phyloP scores from a whole-genome alignment of 2,797 vertebrate genomes.

The Tarsius wallacei region DNA sequence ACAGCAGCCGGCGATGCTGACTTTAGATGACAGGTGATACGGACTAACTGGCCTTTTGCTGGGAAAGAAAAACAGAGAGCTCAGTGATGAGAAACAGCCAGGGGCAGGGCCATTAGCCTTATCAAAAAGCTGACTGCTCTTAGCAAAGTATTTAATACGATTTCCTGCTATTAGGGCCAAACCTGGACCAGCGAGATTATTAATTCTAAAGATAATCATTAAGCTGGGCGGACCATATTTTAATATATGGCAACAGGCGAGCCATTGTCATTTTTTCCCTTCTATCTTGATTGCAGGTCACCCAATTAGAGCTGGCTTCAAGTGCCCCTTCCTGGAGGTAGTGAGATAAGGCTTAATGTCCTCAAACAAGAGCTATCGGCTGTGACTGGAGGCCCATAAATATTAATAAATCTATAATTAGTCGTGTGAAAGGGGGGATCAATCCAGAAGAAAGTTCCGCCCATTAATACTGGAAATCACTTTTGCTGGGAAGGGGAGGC shows the following conservation, averaged over 20 bases:
- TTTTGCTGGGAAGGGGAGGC: slow-evolving; percentile 66
- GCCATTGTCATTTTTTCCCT: slow-evolving; percentile 80
- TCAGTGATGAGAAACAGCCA: slow-evolving; percentile 67
- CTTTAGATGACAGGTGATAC: slow-evolving; percentile 55
- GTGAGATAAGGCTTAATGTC: slow-evolving; percentile 89
- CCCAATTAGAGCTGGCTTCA: slow-evolving; percentile 86
- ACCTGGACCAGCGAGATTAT: slow-evolving; percentile 82
- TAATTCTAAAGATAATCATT: slow-evolving; percentile 83
- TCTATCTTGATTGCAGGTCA: slow-evolving; percentile 81
- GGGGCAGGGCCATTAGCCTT: slow-evolving; percentile 78
- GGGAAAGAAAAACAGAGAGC: slow-evolving; percentile 53
- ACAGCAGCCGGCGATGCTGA: slow-evolving; percentile 23
- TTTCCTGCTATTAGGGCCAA: slow-evolving; percentile 85
- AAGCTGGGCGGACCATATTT: slow-evolving; percentile 71
- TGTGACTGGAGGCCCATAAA: slow-evolving; percentile 87
- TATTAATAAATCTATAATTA: slow-evolving; percentile 92
- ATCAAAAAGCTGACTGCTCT: slow-evolving; percentile 84
- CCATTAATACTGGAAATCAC: slow-evolving; percentile 74
- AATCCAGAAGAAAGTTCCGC: slow-evolving; percentile 81
- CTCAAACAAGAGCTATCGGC: slow-evolving; percentile 88
- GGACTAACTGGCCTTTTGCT: slow-evolving; percentile 54
- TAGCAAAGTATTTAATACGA: slow-evolving; percentile 86
- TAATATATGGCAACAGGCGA: slow-evolving; percentile 67
- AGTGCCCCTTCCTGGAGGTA: slow-evolving; percentile 83
- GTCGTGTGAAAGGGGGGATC: slow-evolving; percentile 87